Conservation (phyloP, 1,140 invertebrate species). For the Condylostylus longicornis region DNA sequence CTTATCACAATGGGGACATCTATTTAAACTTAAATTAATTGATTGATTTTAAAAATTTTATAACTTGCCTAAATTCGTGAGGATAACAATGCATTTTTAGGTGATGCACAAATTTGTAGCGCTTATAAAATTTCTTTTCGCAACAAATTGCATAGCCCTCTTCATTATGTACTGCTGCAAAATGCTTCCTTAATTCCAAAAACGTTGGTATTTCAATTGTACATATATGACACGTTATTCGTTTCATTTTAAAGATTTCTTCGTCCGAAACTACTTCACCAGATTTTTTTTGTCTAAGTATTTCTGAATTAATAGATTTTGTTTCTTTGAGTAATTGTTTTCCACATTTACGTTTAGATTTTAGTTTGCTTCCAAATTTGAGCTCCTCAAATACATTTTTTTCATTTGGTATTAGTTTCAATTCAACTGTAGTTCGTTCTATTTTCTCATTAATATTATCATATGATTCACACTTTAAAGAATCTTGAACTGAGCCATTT, state of each 20-base stretch:
- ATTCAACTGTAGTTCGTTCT: no score
- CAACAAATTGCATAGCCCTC: constrained; percentile 25
- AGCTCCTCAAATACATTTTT: no score
- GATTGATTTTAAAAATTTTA: constrained; percentile 11
- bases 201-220: constrained; percentile 17
- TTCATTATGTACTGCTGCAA: constrained; percentile 15
- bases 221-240: constrained; percentile 23
- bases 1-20: constrained; percentile 20
- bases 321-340: no score
- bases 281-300: background rate
- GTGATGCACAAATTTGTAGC: constrained; percentile 22
- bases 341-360: no score
- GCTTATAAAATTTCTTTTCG: constrained; percentile 27
- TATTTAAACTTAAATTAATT: constrained; percentile 2
- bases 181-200: constrained; percentile 18
- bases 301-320: no score
- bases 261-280: background rate
- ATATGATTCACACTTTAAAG: no score
- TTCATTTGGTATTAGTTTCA: no score
- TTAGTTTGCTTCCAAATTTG: no score
- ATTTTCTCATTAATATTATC: no score
- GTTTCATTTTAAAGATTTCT: constrained; percentile 15
- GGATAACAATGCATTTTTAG: constrained; percentile 23
- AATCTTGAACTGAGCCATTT: no score
- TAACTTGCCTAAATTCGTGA: constrained; percentile 26